Percentiles rank a stretch among this genome's conserved stretches.
Evolutionary conservation across 2,797 vertebrate species (phyloP).

Genomic region (Scomberomorus guttatus): DNA sequence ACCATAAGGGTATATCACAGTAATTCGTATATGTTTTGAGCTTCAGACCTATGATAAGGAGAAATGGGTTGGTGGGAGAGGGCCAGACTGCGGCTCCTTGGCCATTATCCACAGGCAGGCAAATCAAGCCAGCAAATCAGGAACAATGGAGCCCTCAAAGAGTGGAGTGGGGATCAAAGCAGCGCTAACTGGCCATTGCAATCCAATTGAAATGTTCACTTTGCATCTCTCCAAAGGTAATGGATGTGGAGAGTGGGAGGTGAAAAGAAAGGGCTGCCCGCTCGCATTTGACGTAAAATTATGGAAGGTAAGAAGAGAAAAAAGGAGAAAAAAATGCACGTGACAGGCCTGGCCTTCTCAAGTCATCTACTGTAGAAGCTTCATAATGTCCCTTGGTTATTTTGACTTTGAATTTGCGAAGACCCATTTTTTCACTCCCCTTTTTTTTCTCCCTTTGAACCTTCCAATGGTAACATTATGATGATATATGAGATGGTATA

Average conservation of each 20-base stretch:
- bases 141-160: constrained; percentile 87
- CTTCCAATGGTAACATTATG: constrained; percentile 81
- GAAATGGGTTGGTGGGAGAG: constrained; percentile 74
- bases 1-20: constrained; percentile 60
- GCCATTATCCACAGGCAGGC: constrained; percentile 82
- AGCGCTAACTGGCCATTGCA: constrained; percentile 87
- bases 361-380: constrained; percentile 79
- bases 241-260: constrained; percentile 83
- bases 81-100: constrained; percentile 69
- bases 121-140: constrained; percentile 86
- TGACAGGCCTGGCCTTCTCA: constrained; percentile 76
- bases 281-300: constrained; percentile 82
- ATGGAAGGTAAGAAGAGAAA: constrained; percentile 81
- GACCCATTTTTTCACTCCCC: constrained; percentile 63
- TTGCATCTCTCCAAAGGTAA: constrained; percentile 87
- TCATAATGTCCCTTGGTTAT: constrained; percentile 82
- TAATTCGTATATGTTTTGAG: constrained; percentile 72
- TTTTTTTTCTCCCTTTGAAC: constrained; percentile 78
- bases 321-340: constrained; percentile 70
- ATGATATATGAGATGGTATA: constrained; percentile 83
- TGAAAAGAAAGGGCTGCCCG: constrained; percentile 80
- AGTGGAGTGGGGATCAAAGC: constrained; percentile 88
- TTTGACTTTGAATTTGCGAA: constrained; percentile 82
- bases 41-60: constrained; percentile 68
- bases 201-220: constrained; percentile 90